Base-by-base conservation (phyloP, 1,140 invertebrate genomes). In the Homalodisca vitripennis region DNA sequence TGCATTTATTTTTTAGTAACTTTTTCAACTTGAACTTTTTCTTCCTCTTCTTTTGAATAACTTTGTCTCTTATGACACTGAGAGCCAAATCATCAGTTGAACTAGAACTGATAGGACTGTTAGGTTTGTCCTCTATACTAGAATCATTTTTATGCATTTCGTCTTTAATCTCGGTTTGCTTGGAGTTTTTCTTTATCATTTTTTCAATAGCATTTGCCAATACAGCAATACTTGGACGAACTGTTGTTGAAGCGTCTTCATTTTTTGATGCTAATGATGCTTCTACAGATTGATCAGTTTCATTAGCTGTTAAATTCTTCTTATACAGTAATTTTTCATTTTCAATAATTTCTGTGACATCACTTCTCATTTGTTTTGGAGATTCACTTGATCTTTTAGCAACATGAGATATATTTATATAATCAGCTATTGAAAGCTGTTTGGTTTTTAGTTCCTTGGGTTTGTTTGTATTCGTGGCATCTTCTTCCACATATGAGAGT, bases 21-120 rank as follows among this genome's bases (percentile, higher is more conserved):
- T 67, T 67, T 53, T 51, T 67, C 24, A 67, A 29, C 30, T 67
- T 67, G 10, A 67, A 48, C 30, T 67, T 67, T 26, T 66, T 66
- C 65, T 53, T 67, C 41, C 53, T 67, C 22, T 64, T 64, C 55
- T 60, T 60, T 53, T 24, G 6, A n/a, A 60, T 60, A 27, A 30
- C 55, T 30, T 30, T 60, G 24, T 60, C 55, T 30, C 24, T 60
- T 26, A 60, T 27, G n/a, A 29, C 26, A 60, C 55, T 60, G 22
- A 60, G n/a, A 12, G 20, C 48, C 3, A 29, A 22, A 26, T 60
- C 55, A 12, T 60, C 55, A 27, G 3, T 60, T 12, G 55, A 60
- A 27, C 55, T 60, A 2, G 55, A 27, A 60, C 55, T 60, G 24
- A 22, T 30, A 27, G 55, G 55, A 30, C 55, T 60, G 14, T 12